Percentiles rank a stretch among this genome's conserved stretches.
Conservation (phyloP, 1,140 invertebrate genomes). For the Aplysia californica region DNA sequence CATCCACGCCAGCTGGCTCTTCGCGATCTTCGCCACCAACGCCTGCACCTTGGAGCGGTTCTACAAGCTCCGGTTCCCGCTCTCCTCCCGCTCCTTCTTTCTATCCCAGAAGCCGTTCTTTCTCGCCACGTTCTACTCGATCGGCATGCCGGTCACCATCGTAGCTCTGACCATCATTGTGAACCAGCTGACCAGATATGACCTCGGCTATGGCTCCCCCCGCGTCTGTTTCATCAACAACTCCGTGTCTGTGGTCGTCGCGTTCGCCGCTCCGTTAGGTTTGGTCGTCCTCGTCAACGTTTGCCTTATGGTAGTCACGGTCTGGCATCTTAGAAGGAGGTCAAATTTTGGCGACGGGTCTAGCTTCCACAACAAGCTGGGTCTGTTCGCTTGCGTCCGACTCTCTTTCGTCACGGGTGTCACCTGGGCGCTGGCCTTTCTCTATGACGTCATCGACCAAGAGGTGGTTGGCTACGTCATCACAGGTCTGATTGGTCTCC, state of each 20-base stretch:
- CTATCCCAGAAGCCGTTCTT: not conserved
- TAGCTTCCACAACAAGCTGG: not conserved
- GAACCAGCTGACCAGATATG: not conserved
- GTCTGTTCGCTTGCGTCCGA: not conserved
- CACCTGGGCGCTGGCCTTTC: not conserved
- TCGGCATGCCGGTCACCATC: not conserved
- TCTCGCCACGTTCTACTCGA: not conserved
- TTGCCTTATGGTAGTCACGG: not conserved
- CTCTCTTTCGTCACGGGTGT: not conserved
- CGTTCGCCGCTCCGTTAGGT: not conserved
- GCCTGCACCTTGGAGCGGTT: not conserved
- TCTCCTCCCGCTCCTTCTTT: not conserved
- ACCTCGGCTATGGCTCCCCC: not conserved
- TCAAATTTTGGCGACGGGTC: not conserved
- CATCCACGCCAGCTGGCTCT: not conserved
- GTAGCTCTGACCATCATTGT: not conserved
- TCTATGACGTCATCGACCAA: not conserved
- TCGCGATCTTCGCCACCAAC: not conserved
- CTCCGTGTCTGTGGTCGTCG: not conserved
- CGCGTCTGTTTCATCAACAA: not conserved
- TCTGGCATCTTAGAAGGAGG: not conserved
- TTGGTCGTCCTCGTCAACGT: not conserved
- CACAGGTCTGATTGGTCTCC: not conserved
- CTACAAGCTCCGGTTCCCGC: not conserved
- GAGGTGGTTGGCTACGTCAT: not conserved